Evolutionary conservation across 2,888 invertebrate species (phyloP).

Genomic region (Acanthopleura granulata): DNA sequence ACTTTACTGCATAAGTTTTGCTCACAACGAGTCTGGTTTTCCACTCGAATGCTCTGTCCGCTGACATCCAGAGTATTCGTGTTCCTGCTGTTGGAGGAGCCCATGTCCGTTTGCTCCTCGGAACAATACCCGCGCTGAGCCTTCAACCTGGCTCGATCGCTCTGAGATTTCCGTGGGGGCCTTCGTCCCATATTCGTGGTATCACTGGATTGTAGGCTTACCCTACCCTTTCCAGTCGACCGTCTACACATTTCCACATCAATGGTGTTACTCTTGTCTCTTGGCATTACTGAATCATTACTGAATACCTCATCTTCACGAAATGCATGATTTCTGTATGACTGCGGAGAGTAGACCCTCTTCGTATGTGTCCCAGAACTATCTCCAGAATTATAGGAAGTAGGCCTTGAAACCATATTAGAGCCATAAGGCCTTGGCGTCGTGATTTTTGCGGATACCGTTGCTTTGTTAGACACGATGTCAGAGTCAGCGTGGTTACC

Average conservation of each 20-base stretch:
- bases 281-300: neutral
- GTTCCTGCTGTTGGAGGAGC: slow-evolving; percentile 45
- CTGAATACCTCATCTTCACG: neutral
- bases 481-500: neutral
- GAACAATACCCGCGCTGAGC: slow-evolving; percentile 13
- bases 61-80: slow-evolving; percentile 47
- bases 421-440: neutral
- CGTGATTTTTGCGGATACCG: neutral
- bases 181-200: neutral
- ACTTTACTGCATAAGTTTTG: neutral
- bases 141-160: neutral
- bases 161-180: neutral
- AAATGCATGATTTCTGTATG: neutral
- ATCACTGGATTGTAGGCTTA: neutral
- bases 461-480: neutral
- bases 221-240: neutral
- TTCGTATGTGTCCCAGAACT: neutral
- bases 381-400: neutral
- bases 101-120: slow-evolving; percentile 29
- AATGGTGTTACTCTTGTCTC: neutral
- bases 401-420: neutral
- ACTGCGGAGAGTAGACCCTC: neutral
- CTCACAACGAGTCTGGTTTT: neutral
- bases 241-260: neutral
- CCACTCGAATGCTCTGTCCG: slow-evolving; percentile 19